Percentiles rank a stretch among this genome's conserved stretches.
phyloP scores from a whole-genome alignment of 2,797 vertebrate genomes.

The Enteromius viviparus region DNA sequence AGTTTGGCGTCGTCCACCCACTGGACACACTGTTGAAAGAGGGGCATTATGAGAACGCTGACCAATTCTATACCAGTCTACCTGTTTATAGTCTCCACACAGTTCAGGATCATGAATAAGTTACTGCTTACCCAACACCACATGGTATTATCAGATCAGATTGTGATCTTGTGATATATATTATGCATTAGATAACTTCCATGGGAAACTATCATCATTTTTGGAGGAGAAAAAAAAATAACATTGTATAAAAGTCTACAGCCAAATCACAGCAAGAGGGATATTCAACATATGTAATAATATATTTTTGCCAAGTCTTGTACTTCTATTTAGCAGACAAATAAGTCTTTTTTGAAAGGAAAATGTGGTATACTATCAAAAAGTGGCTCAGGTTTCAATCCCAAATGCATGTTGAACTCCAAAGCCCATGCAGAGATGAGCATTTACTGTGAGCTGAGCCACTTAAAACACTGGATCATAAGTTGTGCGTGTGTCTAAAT shows the following conservation, averaged over 20 bases:
- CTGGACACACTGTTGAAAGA: slow-evolving; percentile 72
- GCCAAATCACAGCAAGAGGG: neutral
- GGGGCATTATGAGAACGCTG: slow-evolving; percentile 7
- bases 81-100: neutral
- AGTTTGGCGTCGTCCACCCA: slow-evolving; percentile 98
- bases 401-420: neutral
- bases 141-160: neutral
- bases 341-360: neutral
- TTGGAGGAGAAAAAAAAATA: neutral
- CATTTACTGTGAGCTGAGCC: neutral
- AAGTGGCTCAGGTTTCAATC: neutral
- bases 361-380: neutral
- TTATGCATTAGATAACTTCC: neutral
- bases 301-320: neutral
- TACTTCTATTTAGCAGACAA: neutral
- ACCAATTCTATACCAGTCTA: neutral
- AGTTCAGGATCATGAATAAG: neutral
- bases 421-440: neutral
- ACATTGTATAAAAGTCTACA: neutral
- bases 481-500: neutral
- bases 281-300: neutral
- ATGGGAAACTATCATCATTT: neutral
- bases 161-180: neutral
- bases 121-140: neutral
- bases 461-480: neutral